These are phyloP conservation scores for Pemphigus obesinymphae DNA, from an alignment of 1,140 invertebrate genomes.

Conservation along the genomic window DNA sequence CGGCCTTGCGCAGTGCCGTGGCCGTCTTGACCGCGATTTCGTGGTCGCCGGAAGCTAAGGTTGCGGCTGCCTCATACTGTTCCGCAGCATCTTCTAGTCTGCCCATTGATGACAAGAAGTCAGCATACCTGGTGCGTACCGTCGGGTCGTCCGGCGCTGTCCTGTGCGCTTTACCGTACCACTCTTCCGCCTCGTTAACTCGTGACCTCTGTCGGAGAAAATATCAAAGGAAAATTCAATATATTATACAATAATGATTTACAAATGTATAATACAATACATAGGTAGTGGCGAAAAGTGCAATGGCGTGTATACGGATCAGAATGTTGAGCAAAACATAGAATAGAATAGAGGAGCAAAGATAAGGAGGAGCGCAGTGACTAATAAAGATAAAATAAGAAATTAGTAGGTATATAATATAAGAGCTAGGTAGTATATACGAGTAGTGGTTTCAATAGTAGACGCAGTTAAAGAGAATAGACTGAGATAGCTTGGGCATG, in stretches of 20 bases:
- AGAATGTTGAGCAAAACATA: no score
- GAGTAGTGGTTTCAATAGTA: no score
- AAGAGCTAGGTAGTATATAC: no score
- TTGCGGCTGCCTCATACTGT: slow-evolving; percentile 68
- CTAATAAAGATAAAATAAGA: no score
- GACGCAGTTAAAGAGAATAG: no score
- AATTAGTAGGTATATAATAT: no score
- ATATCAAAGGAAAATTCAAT: background rate
- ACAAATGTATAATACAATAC: no score
- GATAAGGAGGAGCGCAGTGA: no score
- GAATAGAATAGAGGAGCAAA: no score
- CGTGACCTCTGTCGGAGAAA: slow-evolving; percentile 65
- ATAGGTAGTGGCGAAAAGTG: no score
- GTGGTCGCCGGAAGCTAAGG: slow-evolving; percentile 71
- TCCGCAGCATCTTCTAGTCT: slow-evolving; percentile 72
- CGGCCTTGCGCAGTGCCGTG: slow-evolving; percentile 73
- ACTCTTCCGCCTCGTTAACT: slow-evolving; percentile 76
- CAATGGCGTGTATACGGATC: no score
- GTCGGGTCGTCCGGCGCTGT: slow-evolving; percentile 76
- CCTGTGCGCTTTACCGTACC: slow-evolving; percentile 77
- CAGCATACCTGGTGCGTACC: slow-evolving; percentile 83
- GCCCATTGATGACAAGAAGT: slow-evolving; percentile 72
- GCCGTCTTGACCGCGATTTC: slow-evolving; percentile 81
- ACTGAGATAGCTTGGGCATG: no score
- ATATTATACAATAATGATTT: background rate